These are phyloP conservation scores for Xylota segnis DNA, from an alignment of 2,888 invertebrate species.

Conservation along the genomic window DNA sequence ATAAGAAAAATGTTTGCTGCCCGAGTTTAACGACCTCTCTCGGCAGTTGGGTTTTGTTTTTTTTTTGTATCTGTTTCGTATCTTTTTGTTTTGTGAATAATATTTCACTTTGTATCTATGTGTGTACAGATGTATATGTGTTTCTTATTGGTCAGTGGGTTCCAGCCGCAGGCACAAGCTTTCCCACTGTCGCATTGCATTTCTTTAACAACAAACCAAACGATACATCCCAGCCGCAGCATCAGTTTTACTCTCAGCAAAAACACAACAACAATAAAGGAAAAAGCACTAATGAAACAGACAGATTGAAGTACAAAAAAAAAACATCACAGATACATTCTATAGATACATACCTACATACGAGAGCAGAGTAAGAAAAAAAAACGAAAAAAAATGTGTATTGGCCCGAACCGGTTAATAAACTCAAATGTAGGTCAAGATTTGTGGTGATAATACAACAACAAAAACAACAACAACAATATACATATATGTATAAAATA, in stretches of 20 bases:
- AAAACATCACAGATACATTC: conserved; percentile 7
- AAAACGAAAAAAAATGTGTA: conserved; percentile 62
- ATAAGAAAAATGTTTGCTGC: conserved; percentile 64
- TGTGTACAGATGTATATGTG: not conserved
- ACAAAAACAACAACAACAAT: conserved; percentile 55
- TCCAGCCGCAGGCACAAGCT: not conserved
- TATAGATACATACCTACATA: conserved; percentile 14
- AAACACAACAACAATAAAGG: conserved; percentile 25
- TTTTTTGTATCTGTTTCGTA: not conserved
- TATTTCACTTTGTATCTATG: conserved; percentile 3
- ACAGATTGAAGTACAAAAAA: conserved; percentile 47
- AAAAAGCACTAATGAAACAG: conserved; percentile 40
- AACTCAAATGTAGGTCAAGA: conserved; percentile 83
- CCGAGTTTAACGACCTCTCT: conserved; percentile 63
- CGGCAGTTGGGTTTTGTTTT: conserved; percentile 21
- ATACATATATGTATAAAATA: conserved; percentile 74
- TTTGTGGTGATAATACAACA: conserved; percentile 81
- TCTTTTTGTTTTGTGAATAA: conserved; percentile 16
- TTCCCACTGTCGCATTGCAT: conserved; percentile 17
- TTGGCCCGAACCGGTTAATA: conserved; percentile 82
- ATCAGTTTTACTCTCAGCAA: conserved; percentile 10
- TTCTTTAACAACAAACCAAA: not conserved
- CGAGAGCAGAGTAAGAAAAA: conserved; percentile 18
- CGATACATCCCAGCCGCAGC: conserved; percentile 14
- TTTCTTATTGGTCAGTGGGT: conserved; percentile 1